phyloP scores from a whole-genome alignment of 92 coral and sea anemone species.

The Phymanthus crucifer region DNA sequence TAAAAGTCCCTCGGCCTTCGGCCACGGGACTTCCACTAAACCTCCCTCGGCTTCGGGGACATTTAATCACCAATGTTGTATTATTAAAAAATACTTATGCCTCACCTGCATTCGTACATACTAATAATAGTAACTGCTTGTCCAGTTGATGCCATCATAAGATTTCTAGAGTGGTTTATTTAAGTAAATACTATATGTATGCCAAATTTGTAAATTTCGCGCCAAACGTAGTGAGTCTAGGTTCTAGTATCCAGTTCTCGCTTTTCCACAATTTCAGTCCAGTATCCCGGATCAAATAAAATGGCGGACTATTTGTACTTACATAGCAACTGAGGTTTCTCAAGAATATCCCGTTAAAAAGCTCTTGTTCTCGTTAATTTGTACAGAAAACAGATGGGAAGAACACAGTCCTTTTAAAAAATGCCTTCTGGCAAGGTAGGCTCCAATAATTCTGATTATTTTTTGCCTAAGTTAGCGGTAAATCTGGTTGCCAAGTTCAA shows the following conservation, averaged over 20 bases:
- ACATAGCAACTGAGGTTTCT: slow-evolving; percentile 63
- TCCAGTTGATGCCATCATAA: neutral
- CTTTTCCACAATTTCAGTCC: neutral
- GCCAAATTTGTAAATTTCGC: slow-evolving; percentile 12
- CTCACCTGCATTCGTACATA: neutral
- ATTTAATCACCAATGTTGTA: too few species aligned
- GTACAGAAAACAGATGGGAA: slow-evolving; percentile 28
- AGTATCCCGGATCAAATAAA: slow-evolving; percentile 52
- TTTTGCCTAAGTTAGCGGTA: neutral
- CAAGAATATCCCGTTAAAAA: slow-evolving; percentile 9
- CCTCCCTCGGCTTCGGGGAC: too few species aligned
- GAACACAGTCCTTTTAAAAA: slow-evolving; percentile 30
- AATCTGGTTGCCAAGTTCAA: slow-evolving; percentile 57
- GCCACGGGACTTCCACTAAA: too few species aligned
- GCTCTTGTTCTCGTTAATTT: slow-evolving; percentile 5
- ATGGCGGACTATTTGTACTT: slow-evolving; percentile 73
- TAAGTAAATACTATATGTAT: neutral
- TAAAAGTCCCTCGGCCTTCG: too few species aligned
- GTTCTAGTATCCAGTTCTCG: slow-evolving; percentile 22
- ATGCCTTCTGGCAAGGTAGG: slow-evolving; percentile 78
- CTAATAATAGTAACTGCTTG: neutral
- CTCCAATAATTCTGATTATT: neutral
- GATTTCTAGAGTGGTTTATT: too few species aligned
- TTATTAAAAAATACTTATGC: neutral
- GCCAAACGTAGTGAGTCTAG: slow-evolving; percentile 20